Conservation (phyloP, 2,797 vertebrate species). For the Intellagama lesueurii region DNA sequence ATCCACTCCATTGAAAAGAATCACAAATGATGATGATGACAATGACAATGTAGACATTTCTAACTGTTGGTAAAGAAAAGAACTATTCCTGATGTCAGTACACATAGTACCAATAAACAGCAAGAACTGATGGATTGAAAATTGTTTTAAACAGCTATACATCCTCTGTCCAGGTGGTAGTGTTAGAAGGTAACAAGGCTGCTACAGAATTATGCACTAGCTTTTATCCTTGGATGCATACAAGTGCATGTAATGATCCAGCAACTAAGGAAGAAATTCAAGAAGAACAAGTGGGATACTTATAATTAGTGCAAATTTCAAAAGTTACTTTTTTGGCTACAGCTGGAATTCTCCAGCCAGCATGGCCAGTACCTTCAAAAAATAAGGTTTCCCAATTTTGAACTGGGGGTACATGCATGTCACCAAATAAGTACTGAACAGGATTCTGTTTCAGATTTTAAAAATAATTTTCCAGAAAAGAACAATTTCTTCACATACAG, state of each 20-base stretch:
- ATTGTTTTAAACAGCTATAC: slow-evolving; percentile 18
- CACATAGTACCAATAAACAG: background rate
- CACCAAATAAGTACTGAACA: no score
- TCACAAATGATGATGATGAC: slow-evolving; percentile 8
- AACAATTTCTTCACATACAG: no score
- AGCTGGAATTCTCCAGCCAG: no score
- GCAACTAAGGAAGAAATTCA: background rate
- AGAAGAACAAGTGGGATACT: background rate
- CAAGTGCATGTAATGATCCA: background rate
- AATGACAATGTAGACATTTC: background rate
- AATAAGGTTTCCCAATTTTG: no score
- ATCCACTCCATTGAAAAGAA: slow-evolving; percentile 29
- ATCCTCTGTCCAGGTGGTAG: background rate
- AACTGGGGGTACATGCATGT: no score
- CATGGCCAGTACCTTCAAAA: no score
- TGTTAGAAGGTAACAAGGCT: background rate
- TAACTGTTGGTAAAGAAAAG: slow-evolving; percentile 21
- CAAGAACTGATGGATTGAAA: slow-evolving; percentile 3
- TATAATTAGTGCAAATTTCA: background rate
- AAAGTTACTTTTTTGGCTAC: no score
- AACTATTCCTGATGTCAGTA: slow-evolving; percentile 24
- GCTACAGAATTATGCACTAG: background rate
- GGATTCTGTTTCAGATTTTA: no score
- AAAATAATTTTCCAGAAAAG: no score
- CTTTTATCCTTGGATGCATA: background rate